phyloP scores from a whole-genome alignment of 1,140 invertebrate genomes.

The Bombus haemorrhoidalis region DNA sequence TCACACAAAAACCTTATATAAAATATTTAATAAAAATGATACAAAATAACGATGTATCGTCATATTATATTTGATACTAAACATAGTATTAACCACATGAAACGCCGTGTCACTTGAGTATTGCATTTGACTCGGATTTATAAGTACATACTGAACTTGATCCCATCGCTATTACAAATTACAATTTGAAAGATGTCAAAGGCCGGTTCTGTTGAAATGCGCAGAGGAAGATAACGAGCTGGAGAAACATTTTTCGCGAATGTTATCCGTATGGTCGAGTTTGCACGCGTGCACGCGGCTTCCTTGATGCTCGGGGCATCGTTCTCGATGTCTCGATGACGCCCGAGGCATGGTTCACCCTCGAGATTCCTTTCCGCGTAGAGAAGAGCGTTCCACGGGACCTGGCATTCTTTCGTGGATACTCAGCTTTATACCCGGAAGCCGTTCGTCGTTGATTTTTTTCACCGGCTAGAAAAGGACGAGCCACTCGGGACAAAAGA shows the following conservation, averaged over 20 bases:
- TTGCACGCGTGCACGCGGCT: conserved; percentile 36
- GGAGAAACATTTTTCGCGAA: conserved; percentile 2
- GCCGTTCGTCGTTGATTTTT: conserved; percentile 66
- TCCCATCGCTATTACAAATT: not conserved
- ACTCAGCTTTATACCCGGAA: conserved; percentile 70
- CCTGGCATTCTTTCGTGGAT: conserved; percentile 76
- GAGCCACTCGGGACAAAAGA: conserved; percentile 4
- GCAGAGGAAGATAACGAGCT: not conserved
- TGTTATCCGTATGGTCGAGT: not conserved
- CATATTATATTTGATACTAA: too few relatives aligned
- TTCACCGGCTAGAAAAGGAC: not conserved
- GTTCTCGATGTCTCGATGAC: conserved; percentile 64
- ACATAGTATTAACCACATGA: too few relatives aligned
- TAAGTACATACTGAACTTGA: too few relatives aligned
- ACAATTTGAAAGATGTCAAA: not conserved
- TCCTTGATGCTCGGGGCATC: conserved; percentile 52
- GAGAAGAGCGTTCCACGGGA: conserved; percentile 70
- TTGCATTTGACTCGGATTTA: too few relatives aligned
- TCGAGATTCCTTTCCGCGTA: conserved; percentile 79
- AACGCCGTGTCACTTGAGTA: too few relatives aligned
- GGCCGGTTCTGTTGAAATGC: too few relatives aligned
- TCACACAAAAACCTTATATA: too few relatives aligned
- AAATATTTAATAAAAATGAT: too few relatives aligned
- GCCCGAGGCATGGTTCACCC: conserved; percentile 70
- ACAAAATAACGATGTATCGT: too few relatives aligned